Percentiles rank a stretch among this genome's conserved stretches.
Evolutionary conservation across 1,140 invertebrate species (phyloP).

Genomic region (Probaryconus sp.): DNA sequence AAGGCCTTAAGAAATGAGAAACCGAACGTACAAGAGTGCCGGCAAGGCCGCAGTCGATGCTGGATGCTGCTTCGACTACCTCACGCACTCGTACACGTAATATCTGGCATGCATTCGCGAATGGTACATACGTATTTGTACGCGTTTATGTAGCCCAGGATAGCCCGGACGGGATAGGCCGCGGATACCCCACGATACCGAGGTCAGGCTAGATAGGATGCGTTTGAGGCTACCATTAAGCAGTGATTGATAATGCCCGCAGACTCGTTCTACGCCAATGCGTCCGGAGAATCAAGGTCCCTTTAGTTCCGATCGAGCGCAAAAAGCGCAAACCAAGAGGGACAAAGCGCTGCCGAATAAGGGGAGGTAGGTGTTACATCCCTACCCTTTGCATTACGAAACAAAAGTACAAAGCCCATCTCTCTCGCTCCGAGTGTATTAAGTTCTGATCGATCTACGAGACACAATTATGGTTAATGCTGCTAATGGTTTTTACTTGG

Average conservation of each 20-base stretch:
- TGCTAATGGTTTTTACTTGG: too few relatives aligned
- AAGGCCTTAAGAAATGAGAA: constrained; percentile 43
- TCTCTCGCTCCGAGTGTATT: too few relatives aligned
- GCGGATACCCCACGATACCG: constrained; percentile 55
- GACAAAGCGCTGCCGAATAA: constrained; percentile 20
- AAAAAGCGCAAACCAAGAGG: constrained; percentile 62
- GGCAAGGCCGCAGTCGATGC: constrained; percentile 41
- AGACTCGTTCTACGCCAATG: constrained; percentile 71
- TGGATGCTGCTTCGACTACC: constrained; percentile 3
- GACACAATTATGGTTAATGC: too few relatives aligned
- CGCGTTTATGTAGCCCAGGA: constrained; percentile 49
- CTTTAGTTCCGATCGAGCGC: constrained; percentile 60
- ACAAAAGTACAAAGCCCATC: too few relatives aligned
- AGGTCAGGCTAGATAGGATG: constrained; percentile 70
- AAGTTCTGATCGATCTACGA: too few relatives aligned
- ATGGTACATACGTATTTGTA: constrained; percentile 4
- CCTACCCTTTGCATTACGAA: too few relatives aligned
- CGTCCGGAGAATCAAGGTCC: constrained; percentile 67
- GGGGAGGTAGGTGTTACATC: neutral
- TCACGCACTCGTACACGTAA: constrained; percentile 50
- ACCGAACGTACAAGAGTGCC: constrained; percentile 32
- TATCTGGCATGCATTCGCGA: constrained; percentile 37
- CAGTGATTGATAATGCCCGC: constrained; percentile 74
- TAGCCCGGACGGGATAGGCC: constrained; percentile 65
- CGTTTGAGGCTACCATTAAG: constrained; percentile 73